Conservation (phyloP, 2,113 vertebrate species). For the Sclerurus mexicanus region DNA sequence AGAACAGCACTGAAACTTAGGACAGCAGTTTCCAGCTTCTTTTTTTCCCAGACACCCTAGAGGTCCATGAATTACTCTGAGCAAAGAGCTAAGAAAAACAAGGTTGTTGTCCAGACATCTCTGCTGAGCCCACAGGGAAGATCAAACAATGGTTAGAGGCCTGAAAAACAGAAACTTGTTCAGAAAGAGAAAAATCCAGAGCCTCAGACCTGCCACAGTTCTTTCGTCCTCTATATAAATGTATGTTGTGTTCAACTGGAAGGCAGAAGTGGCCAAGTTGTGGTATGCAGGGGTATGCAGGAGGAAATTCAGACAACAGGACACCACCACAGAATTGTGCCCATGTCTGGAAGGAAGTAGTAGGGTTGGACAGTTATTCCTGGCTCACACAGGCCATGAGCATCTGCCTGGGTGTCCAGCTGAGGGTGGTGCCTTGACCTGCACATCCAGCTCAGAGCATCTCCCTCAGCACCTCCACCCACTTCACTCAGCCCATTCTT, state of each 20-base stretch:
- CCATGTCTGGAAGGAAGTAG: background rate
- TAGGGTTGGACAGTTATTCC: background rate
- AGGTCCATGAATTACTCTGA: background rate
- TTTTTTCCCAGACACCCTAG: background rate
- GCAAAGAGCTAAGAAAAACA: background rate
- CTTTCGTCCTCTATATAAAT: background rate
- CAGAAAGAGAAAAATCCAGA: background rate
- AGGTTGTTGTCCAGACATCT: background rate
- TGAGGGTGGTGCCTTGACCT: background rate
- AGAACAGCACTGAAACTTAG: background rate
- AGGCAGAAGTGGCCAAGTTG: background rate
- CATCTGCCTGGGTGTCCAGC: background rate
- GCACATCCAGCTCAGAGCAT: rapidly evolving
- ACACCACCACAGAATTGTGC: background rate
- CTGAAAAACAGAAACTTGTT: background rate
- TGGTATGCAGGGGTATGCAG: background rate
- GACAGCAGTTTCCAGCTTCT: background rate
- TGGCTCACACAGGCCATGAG: background rate
- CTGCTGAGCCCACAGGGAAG: background rate
- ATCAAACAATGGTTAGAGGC: background rate
- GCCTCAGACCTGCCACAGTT: background rate
- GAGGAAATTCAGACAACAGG: background rate
- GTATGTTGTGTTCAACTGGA: background rate
- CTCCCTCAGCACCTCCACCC: background rate
- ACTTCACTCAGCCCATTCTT: rapidly evolving